phyloP scores from a whole-genome alignment of 2,797 vertebrate species.

The Ibycter americanus region DNA sequence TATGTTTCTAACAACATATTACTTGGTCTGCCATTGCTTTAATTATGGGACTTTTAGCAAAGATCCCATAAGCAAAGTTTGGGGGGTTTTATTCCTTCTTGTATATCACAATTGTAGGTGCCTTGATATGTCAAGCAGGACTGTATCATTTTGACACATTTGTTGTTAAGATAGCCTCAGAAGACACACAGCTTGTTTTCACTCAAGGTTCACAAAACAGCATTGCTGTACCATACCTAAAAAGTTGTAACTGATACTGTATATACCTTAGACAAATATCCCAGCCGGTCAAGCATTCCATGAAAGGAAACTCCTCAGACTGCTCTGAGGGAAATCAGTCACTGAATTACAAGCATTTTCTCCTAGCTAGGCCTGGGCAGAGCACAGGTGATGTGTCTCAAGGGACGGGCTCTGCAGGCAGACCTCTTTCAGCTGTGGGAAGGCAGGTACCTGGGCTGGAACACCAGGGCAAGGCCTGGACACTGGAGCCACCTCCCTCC shows the following conservation, averaged over 20 bases:
- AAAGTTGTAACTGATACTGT: not conserved
- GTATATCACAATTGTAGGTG: not conserved
- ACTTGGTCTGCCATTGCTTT: not conserved
- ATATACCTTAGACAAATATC: not conserved
- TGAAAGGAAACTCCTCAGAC: not conserved
- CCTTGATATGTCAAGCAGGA: not conserved
- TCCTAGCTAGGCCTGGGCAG: not conserved
- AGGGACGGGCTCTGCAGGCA: not conserved
- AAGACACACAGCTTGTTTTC: not conserved
- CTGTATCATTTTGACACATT: not conserved
- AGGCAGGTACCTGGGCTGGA: not conserved
- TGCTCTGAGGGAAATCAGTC: not conserved
- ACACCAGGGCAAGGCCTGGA: not conserved
- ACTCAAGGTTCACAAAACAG: not conserved
- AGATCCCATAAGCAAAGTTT: not conserved
- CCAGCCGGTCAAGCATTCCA: not conserved
- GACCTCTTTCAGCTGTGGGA: not conserved
- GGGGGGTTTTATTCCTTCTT: not conserved
- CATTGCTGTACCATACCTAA: not conserved
- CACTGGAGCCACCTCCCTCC: not conserved
- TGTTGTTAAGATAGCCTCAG: not conserved
- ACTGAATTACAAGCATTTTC: not conserved
- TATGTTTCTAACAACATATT: not conserved
- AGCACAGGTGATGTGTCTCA: not conserved
- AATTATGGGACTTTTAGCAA: not conserved